These are phyloP conservation scores for Phytoseiulus persimilis DNA, from an alignment of 2,888 invertebrate species.

Conservation along the genomic window DNA sequence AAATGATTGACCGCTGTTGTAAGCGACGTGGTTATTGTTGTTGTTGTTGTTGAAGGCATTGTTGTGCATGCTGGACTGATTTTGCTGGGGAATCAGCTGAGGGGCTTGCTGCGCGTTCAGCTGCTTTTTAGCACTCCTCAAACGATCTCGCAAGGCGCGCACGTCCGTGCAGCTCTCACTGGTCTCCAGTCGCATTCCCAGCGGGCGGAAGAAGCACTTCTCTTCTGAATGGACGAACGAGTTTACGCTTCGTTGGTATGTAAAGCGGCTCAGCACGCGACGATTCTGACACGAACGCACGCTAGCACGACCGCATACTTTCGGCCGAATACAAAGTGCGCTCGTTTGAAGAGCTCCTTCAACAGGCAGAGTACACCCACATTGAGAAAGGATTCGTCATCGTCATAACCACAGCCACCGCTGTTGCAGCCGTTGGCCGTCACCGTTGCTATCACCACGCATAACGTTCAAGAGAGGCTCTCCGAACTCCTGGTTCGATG, in stretches of 20 bases:
- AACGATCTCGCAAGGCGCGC: conserved; percentile 29
- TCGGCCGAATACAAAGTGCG: neutral
- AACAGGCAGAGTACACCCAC: neutral
- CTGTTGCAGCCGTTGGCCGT: neutral
- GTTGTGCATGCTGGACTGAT: conserved; percentile 16
- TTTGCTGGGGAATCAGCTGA: neutral
- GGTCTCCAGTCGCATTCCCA: conserved; percentile 25
- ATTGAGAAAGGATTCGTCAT: neutral
- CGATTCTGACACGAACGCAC: neutral
- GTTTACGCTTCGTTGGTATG: neutral
- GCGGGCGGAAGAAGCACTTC: neutral
- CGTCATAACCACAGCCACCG: neutral
- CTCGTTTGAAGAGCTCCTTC: neutral
- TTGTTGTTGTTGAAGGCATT: neutral
- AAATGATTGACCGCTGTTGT: neutral
- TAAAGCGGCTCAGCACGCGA: neutral
- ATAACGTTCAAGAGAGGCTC: neutral
- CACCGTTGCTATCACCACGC: neutral
- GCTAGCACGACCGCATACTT: neutral
- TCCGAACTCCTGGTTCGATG: neutral
- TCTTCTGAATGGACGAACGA: neutral
- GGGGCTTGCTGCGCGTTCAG: conserved; percentile 6
- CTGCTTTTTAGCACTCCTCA: conserved; percentile 33
- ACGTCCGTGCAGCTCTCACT: conserved; percentile 37
- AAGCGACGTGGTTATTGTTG: neutral